Percentiles rank a stretch among this genome's conserved stretches.
These are phyloP conservation scores for Podabrus alpinus DNA, from an alignment of 2,888 invertebrate species.

Conservation along the genomic window DNA sequence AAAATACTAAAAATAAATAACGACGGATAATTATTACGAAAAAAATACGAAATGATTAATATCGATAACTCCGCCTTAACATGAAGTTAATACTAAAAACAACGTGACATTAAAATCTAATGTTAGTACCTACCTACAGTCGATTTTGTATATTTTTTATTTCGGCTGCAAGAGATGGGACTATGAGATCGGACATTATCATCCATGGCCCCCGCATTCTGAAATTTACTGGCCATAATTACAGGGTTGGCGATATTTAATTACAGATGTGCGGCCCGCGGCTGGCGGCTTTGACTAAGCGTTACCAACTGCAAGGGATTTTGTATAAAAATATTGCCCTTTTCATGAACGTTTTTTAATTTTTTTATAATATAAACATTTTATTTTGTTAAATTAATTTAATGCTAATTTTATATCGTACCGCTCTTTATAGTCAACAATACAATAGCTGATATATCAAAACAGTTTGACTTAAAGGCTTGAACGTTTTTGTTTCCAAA, in stretches of 20 bases:
- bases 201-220: slow-evolving; percentile 63
- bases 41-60: slow-evolving; percentile 19
- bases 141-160: slow-evolving; percentile 38
- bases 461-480: neutral
- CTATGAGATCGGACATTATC: slow-evolving; percentile 59
- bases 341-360: neutral
- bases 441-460: neutral
- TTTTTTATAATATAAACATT: slow-evolving; percentile 4
- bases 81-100: slow-evolving; percentile 13
- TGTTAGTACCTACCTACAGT: slow-evolving; percentile 36
- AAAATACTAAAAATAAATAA: neutral
- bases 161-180: slow-evolving; percentile 45
- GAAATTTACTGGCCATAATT: slow-evolving; percentile 86
- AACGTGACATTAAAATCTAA: slow-evolving; percentile 31
- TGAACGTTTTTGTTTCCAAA: neutral
- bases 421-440: neutral
- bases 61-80: slow-evolving; percentile 13
- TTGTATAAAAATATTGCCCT: slow-evolving; percentile 13
- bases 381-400: neutral
- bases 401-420: neutral
- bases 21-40: neutral
- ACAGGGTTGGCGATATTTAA: slow-evolving; percentile 81
- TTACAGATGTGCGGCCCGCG: slow-evolving; percentile 67
- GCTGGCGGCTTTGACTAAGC: slow-evolving; percentile 36
- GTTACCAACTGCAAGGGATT: slow-evolving; percentile 27